Conservation (phyloP, 37 sponge, comb jelly and placozoan genomes). For the Cliona cf. orientalis region DNA sequence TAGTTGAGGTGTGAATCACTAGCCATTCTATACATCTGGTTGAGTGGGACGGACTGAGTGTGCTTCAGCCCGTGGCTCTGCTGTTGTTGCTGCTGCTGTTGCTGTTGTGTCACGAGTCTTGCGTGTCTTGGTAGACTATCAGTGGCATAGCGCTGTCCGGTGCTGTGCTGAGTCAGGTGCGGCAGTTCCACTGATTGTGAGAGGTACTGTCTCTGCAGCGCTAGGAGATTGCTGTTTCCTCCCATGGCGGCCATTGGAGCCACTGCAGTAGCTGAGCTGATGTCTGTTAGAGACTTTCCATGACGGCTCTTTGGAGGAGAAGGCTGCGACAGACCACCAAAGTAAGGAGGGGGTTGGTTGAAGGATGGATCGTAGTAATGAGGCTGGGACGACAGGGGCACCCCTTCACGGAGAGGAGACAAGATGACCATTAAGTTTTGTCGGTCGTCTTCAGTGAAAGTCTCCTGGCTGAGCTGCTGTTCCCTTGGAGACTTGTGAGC, state of each 20-base stretch:
- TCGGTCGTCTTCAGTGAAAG: slow-evolving; percentile 25
- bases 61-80: neutral
- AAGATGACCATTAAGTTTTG: neutral
- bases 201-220: slow-evolving; percentile 22
- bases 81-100: neutral
- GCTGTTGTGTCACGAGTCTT: no score
- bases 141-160: no score
- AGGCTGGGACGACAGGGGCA: slow-evolving; percentile 6
- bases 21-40: slow-evolving; percentile 10
- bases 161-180: slow-evolving; percentile 8
- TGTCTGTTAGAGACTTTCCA: slow-evolving; percentile 41
- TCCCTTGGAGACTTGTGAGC: neutral
- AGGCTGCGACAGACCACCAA: slow-evolving; percentile 53
- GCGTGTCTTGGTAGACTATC: no score
- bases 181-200: slow-evolving; percentile 47
- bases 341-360: neutral
- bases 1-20: slow-evolving; percentile 45
- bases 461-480: slow-evolving; percentile 29
- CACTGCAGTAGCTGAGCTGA: neutral
- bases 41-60: neutral
- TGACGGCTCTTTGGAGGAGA: neutral
- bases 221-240: slow-evolving; percentile 6
- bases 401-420: neutral
- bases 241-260: neutral
- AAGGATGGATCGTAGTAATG: neutral